Base-by-base conservation (phyloP, 2,797 vertebrate species). In the Pseudotriccus pelzelni region DNA sequence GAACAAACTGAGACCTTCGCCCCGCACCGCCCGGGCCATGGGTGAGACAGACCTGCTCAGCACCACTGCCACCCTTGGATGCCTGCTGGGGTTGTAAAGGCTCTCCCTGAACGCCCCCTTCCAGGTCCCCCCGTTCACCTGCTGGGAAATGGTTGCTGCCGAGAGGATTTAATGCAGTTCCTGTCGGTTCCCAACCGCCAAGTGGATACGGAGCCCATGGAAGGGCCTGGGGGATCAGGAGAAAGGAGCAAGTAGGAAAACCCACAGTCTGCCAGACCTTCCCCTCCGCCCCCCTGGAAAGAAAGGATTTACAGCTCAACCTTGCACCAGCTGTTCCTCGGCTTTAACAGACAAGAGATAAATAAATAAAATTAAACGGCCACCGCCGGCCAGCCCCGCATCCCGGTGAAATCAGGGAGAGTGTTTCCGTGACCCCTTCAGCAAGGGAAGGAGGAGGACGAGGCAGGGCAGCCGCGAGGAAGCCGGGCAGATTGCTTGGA, bases 291-390 rank as follows among this genome's bases (percentile, higher is more conserved):
- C 92, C 96, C 94, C 89, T 90, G 4, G 92, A 90, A 97, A 94
- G 95, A 91, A 96, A 97, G 98, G 97, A 97, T 98, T 98, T 98
- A 96, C 97, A 97, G 96, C 97, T 98, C 94, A 97, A 83, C 94
- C 96, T 95, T 79, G 68, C 60, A 81, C 97, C 97, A 98, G 97
- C 97, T 97, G 97, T 97, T 96, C 88, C 87, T 96, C 86, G 67
- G 96, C 95, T 95, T 97, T 96, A 95, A 43, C 96, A 78, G 95
- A 94, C 97, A 86, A 92, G 94, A 96, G 97, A 95, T 92, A 97
- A 97, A 97, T 91, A 97, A 97, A 97, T 96, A 97, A 97, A 97
- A 97, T 97, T 97, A 95, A 97, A 89, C 84, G 3, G 93, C 92
- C 83, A 63, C 92, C 52, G 14, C 90, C 85, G 92, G 90, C 87